Base-by-base conservation (phyloP, 1,140 invertebrate genomes). In the Lepidurus couesii region DNA sequence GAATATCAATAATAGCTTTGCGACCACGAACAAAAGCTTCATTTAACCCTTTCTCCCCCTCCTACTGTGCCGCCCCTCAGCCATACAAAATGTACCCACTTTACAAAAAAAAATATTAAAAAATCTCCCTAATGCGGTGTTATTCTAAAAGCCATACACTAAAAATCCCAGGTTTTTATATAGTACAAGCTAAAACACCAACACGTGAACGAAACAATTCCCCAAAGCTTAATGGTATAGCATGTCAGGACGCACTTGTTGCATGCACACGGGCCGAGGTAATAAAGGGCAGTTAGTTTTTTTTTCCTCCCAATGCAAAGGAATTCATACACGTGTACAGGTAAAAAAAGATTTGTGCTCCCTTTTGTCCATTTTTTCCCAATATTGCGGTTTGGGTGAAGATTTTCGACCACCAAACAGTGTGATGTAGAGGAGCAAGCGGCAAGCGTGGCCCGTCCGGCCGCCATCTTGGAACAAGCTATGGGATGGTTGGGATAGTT, bases 221-320 rank as follows among this genome's bases (percentile, higher is more conserved):
- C 53, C 21, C 16, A n/a, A 7, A 65, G 53, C 53, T 65, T 65
- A 65, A 65, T 65, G 53, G 53, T 65, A 34, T 34, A 21, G 53
- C 13, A 65, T 65, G 53, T 65, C 53, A 65, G 53, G 53, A 13
- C 13, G 53, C 53, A 65, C 53, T 65, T 65, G 53, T 65, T 65
- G 53, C 53, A 21, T 65, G 53, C 53, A 65, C 8, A 65, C 13
- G 53, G 53, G 53, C 13, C 53, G 16, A 65, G 8, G 53, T 65
- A 65, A 65, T 65, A 65, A 7, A 65, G 13, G 53, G 53, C 8
- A 65, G 16, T 65, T 65, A 16, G n/a, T 1, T 21, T 65, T 65
- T 65, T 21, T 21, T 65, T 10, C 21, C 10, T 16, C 6, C 21
- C 6, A 13, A 13, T 13, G 53, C 53, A 16, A 65, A 65, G 21